Evolutionary conservation across 2,113 vertebrate species (phyloP).

Genomic region (Pavo muticus): DNA sequence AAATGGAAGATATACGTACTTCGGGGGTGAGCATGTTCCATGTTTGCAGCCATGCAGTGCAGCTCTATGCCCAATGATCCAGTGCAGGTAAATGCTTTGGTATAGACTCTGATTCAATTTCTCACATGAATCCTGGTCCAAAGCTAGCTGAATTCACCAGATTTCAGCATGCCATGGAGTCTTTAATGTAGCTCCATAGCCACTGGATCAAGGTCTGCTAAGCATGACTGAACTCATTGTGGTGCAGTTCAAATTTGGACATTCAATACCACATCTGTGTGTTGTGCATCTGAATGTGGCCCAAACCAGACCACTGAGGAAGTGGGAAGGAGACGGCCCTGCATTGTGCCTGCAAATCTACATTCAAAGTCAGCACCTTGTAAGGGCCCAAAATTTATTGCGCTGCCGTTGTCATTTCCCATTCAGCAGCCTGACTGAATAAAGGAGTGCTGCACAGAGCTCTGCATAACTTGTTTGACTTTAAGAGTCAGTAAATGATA

Average conservation of each 20-base stretch:
- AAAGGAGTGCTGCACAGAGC: slow-evolving; percentile 14
- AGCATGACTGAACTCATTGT: neutral
- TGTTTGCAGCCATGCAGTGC: rapidly evolving
- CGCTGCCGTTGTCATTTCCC: neutral
- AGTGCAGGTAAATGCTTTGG: neutral
- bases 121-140: neutral
- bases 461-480: slow-evolving; percentile 49
- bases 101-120: neutral
- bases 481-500: slow-evolving; percentile 42
- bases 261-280: neutral
- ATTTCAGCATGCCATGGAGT: neutral
- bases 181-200: neutral
- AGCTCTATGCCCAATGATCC: neutral
- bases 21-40: neutral
- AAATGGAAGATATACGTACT: too few relatives aligned
- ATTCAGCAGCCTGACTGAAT: neutral
- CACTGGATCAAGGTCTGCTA: neutral
- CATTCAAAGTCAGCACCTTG: slow-evolving; percentile 10
- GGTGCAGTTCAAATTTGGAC: rapidly evolving
- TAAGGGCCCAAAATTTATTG: slow-evolving; percentile 1
- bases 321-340: neutral
- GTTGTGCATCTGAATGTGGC: neutral
- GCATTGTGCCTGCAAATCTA: neutral
- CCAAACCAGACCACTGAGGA: neutral
- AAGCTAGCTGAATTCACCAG: neutral